Evolutionary conservation across 2,888 invertebrate genomes (phyloP).

Genomic region (Brenthis ino): DNA sequence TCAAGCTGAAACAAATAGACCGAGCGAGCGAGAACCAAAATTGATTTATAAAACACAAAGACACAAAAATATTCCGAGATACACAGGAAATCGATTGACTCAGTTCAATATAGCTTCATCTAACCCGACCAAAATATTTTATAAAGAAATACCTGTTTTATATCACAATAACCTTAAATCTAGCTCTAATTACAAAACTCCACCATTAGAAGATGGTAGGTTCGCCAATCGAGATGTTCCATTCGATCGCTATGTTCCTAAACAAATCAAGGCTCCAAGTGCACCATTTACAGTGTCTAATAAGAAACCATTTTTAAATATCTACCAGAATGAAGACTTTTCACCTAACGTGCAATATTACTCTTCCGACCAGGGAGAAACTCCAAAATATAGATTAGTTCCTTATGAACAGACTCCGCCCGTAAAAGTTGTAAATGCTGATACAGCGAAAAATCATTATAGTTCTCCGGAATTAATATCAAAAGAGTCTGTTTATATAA

Average conservation of each 20-base stretch:
- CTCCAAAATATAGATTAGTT: conserved; percentile 71
- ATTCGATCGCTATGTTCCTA: conserved; percentile 54
- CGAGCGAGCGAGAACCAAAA: conserved; percentile 60
- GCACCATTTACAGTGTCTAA: conserved; percentile 49
- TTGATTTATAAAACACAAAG: conserved; percentile 57
- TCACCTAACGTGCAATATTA: conserved; percentile 65
- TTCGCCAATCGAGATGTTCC: conserved; percentile 53
- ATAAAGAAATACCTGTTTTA: conserved; percentile 59
- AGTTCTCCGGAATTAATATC: conserved; percentile 51
- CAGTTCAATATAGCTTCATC: conserved; percentile 76
- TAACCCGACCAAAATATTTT: conserved; percentile 70
- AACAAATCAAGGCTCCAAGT: conserved; percentile 55
- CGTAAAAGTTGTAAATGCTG: conserved; percentile 52
- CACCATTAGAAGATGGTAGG: conserved; percentile 49
- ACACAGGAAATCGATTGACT: conserved; percentile 74
- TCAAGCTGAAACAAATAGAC: conserved; percentile 55
- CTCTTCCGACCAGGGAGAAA: conserved; percentile 61
- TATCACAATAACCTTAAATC: conserved; percentile 55
- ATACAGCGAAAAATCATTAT: conserved; percentile 51
- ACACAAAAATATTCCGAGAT: conserved; percentile 68
- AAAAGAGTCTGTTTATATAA: conserved; percentile 62
- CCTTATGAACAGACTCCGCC: conserved; percentile 79
- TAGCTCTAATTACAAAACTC: conserved; percentile 56
- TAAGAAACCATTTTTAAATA: conserved; percentile 62
- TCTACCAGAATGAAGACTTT: conserved; percentile 55